Percentiles rank a stretch among this genome's conserved stretches.
phyloP scores from a whole-genome alignment of 2,797 vertebrate genomes.

The Amblyopsis hoosieri region DNA sequence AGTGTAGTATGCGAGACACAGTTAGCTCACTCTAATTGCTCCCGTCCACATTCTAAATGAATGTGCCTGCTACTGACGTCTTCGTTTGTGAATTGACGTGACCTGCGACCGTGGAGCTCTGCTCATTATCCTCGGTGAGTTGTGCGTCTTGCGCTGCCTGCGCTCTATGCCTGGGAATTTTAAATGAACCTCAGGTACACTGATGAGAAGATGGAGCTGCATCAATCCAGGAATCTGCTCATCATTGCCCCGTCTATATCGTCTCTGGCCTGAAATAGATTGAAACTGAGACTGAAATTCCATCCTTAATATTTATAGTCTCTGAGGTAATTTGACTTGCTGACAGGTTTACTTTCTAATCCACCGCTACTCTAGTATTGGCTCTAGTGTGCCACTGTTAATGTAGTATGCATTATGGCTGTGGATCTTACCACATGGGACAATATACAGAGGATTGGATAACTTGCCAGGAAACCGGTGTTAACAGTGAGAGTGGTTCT shows the following conservation, averaged over 20 bases:
- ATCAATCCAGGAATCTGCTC: conserved; percentile 22
- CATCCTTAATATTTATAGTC: conserved; percentile 37
- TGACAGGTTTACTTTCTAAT: not conserved
- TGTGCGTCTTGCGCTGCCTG: conserved; percentile 2
- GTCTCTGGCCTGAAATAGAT: conserved; percentile 16
- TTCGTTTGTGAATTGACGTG: conserved; percentile 8
- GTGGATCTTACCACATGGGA: conserved; percentile 1
- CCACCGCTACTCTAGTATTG: not conserved
- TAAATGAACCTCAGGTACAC: conserved; percentile 30
- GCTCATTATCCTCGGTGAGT: conserved; percentile 34
- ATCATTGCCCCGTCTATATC: conserved; percentile 21
- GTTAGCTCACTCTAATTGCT: not conserved
- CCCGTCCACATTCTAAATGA: not conserved
- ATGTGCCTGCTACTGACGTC: conserved; percentile 1
- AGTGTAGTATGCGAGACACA: not conserved
- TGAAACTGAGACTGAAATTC: conserved; percentile 35
- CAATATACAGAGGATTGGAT: conserved; percentile 49
- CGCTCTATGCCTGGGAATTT: conserved; percentile 25
- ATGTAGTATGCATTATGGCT: not conserved
- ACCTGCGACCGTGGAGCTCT: conserved; percentile 14
- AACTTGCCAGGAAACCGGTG: conserved; percentile 36
- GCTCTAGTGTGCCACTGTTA: no score
- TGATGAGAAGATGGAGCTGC: conserved; percentile 13
- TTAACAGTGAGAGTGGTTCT: conserved; percentile 29
- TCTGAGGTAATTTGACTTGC: conserved; percentile 5